Evolutionary conservation across 2,113 vertebrate genomes (phyloP), one percentile per base, ranked within the genome.

Genomic region (Bostrychus sinensis): DNA sequence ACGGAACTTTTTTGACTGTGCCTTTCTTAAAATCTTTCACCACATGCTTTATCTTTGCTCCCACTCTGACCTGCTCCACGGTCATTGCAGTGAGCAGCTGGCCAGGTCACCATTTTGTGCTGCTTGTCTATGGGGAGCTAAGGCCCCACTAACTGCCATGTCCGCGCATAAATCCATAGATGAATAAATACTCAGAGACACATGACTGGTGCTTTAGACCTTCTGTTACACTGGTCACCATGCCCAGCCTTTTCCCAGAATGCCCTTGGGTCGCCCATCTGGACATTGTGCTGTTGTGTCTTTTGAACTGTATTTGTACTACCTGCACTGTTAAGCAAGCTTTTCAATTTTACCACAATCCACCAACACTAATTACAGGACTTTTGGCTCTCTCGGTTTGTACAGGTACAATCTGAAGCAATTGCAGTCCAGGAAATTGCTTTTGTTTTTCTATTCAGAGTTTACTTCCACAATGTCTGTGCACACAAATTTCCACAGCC

Each of bases 131-230:
- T 69, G 75, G 77, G 53, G 43, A 43, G 65, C 41, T 42, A 26
- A 58, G 70, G 57, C 61, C 66, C 62, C 54, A 50, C 70, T 39
- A 83, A 67, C 65, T 56, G 72, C 70, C 63, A 58, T 53, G 66
- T 38, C 75, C 81, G 67, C 78, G 87, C 77, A 86, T 78, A 85
- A 83, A 84, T 75, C 75, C 77, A 70, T 78, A 62, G 62, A 83
- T 78, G 65, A 78, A 84, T 86, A 75, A 83, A 81, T 77, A 53
- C 23, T 48, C 39, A 39, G n/a, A 66, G 50, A 60, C 54, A 78
- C 6, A 53, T 48, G 62, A 79, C 59, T 26, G 70, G 80, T 78
- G 76, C 75, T 53, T 50, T 7, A 67, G 80, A 76, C 80, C 83
- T 83, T 85, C 75, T 88, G 83, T 66, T 34, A 26, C 72, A 69